Base-by-base conservation (phyloP, 2,797 vertebrate genomes). In the Leptoclinus maculatus region DNA sequence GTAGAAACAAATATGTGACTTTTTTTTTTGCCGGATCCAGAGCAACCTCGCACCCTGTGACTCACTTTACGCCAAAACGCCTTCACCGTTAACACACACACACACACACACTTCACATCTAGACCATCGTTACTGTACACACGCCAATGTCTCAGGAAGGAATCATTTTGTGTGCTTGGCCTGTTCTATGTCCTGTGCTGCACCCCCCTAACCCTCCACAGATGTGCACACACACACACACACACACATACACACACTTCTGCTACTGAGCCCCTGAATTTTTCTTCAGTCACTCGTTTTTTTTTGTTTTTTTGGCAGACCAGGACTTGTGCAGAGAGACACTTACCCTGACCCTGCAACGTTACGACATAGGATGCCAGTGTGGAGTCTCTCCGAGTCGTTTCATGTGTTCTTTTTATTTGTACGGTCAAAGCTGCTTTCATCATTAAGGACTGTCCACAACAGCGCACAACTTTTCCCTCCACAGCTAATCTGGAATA, bases 81-180 rank as follows among this genome's bases (percentile, higher is more conserved):
- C 92, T 94, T 93, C 91, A 94, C 89, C 75, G 83, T 79, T 78
- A 84, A 80, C 80, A 90, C 78, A 73, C 78, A 79, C 80, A 89
- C 78, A 73, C 79, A 89, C 78, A 73, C 79, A 68, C 74, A 62
- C 85, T 47, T 59, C 85, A 84, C 85, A 84, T 82, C 84, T 66
- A 86, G 88, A 93, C 91, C 91, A 85, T 83, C 82, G 51, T 92
- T 91, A 94, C 92, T 93, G 91, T 93, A 92, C 85, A 89, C 91
- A 83, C 77, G 85, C 92, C 91, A 90, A 93, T 88, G 93, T 94
- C 94, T 94, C 93, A 94, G 93, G 94, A 94, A 95, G 93, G 91
- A 95, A 94, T 92, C 92, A 93, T 94, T 92, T 85, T 92, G 90
- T 93, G 89, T 94, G 89, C 93, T 93, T 88, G 87, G 90, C 91